Conservation (phyloP, 2,888 invertebrate species). For the Brachynemurus nebulosus region DNA sequence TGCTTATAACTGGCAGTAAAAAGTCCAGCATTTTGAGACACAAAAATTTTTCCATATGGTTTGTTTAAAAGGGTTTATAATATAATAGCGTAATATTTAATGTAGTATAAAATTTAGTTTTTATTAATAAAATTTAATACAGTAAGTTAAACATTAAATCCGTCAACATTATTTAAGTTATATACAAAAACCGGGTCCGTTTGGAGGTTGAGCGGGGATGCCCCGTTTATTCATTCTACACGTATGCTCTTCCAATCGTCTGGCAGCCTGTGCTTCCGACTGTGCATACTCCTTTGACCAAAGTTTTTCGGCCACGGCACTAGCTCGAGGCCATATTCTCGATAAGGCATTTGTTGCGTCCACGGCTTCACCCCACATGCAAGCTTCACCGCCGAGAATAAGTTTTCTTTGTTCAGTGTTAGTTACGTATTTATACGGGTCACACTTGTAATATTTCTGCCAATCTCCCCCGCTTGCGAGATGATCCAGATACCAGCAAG, state of each 20-base stretch:
- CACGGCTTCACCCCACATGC: constrained; percentile 85
- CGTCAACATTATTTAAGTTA: constrained; percentile 15
- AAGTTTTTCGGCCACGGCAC: constrained; percentile 72
- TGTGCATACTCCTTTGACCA: constrained; percentile 46
- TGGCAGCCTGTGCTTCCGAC: constrained; percentile 32
- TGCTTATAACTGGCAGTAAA: too few relatives aligned
- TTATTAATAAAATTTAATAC: background rate
- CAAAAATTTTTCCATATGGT: too few relatives aligned
- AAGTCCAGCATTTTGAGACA: too few relatives aligned
- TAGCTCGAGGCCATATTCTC: constrained; percentile 73
- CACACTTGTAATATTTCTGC: constrained; percentile 51
- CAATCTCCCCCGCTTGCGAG: constrained; percentile 53
- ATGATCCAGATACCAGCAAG: constrained; percentile 81
- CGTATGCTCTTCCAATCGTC: constrained; percentile 53
- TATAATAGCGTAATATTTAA: too few relatives aligned
- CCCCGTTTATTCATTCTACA: constrained; percentile 59
- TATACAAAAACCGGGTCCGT: constrained; percentile 51
- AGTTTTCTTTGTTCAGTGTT: constrained; percentile 39
- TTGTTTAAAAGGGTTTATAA: too few relatives aligned
- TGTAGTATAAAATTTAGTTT: too few relatives aligned
- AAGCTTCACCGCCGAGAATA: constrained; percentile 81
- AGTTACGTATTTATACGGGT: constrained; percentile 42
- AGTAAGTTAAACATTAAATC: background rate
- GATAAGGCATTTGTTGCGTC: constrained; percentile 46
- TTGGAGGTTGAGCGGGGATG: constrained; percentile 51